Evolutionary conservation across 2,113 vertebrate genomes (phyloP).

Genomic region (Paratilapia polleni): DNA sequence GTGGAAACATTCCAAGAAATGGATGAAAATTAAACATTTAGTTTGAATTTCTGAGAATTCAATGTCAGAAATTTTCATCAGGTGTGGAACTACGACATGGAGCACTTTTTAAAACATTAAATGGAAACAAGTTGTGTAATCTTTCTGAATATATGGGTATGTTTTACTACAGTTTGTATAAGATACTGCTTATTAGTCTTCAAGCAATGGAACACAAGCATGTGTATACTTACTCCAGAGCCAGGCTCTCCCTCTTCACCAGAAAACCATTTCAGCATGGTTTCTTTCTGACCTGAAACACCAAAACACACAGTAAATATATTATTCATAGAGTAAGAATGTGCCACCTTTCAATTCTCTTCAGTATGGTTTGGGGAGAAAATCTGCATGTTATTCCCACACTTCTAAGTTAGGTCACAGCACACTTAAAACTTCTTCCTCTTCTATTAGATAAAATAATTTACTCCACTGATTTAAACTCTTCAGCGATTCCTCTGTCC

Average conservation of each 20-base stretch:
- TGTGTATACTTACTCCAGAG: conserved; percentile 79
- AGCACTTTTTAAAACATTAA: background rate
- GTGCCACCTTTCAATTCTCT: background rate
- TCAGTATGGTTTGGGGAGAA: background rate
- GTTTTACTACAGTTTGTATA: too few species aligned
- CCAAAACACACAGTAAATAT: conserved; percentile 10
- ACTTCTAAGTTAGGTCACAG: background rate
- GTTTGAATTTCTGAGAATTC: too few species aligned
- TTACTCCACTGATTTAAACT: background rate
- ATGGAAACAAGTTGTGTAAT: background rate
- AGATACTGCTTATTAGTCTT: background rate
- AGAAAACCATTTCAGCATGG: conserved; percentile 88
- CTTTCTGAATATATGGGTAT: background rate
- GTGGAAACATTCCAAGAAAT: background rate
- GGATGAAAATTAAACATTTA: too few species aligned
- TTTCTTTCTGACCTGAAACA: conserved; percentile 46
- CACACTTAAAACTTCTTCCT: too few species aligned
- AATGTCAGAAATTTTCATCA: too few species aligned
- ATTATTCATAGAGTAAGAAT: background rate
- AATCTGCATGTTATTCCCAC: background rate
- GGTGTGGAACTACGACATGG: background rate
- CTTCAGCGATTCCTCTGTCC: too few species aligned
- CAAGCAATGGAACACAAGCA: background rate
- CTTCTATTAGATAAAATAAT: too few species aligned
- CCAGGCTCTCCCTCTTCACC: conserved; percentile 80